Conservation (phyloP, 2,113 vertebrate species). For the Xiphophorus maculatus region DNA sequence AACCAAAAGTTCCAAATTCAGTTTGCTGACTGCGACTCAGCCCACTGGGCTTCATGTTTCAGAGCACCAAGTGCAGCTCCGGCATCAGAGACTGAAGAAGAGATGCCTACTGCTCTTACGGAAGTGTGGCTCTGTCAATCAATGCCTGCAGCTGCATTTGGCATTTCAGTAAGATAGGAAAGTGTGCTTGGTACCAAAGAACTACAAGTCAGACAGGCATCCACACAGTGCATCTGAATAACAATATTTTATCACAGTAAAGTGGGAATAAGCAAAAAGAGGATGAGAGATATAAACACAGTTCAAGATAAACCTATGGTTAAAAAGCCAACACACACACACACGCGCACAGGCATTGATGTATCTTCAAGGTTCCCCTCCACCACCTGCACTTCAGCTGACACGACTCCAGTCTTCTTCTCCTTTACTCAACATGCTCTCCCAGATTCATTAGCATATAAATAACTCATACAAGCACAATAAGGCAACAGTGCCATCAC, state of each 20-base stretch:
- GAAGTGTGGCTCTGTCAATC: conserved; percentile 63
- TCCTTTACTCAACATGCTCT: conserved; percentile 33
- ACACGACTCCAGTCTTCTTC: conserved; percentile 14
- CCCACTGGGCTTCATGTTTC: conserved; percentile 39
- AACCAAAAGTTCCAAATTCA: conserved; percentile 20
- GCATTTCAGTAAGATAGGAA: conserved; percentile 55
- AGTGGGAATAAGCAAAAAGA: conserved; percentile 50
- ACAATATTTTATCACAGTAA: conserved; percentile 67
- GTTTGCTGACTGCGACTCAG: conserved; percentile 31
- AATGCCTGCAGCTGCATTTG: conserved; percentile 52
- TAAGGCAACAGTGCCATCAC: conserved; percentile 29
- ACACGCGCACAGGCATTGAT: not conserved
- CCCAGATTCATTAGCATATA: conserved; percentile 68
- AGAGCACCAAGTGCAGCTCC: conserved; percentile 20
- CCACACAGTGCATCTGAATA: conserved; percentile 62
- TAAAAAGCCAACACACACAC: conserved; percentile 17
- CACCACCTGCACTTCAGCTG: conserved; percentile 43
- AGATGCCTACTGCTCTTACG: conserved; percentile 49
- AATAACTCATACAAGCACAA: conserved; percentile 63
- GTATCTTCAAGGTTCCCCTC: conserved; percentile 46
- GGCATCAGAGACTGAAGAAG: conserved; percentile 49
- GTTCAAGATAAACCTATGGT: conserved; percentile 32
- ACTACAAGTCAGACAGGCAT: conserved; percentile 62
- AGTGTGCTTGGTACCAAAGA: conserved; percentile 63
- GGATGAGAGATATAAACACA: conserved; percentile 45